Percentiles rank a stretch among this genome's conserved stretches.
Evolutionary conservation across 2,888 invertebrate species (phyloP).

Genomic region (Rhagium mordax): DNA sequence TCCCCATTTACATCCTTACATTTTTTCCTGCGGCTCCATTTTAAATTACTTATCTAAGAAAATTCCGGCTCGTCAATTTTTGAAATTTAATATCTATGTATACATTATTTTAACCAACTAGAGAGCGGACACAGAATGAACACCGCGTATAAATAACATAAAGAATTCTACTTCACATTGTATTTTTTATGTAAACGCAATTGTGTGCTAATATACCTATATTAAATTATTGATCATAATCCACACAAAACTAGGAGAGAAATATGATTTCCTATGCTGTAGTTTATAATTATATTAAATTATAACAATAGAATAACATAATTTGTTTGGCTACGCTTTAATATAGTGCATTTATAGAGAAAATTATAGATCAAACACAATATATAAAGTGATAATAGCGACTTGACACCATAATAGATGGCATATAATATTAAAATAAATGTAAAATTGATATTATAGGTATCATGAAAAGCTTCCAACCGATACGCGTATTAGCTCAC

Average conservation of each 20-base stretch:
- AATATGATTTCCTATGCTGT: neutral
- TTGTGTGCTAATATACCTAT: too few relatives aligned
- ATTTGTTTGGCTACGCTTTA: neutral
- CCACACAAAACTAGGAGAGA: neutral
- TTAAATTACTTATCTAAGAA: too few relatives aligned
- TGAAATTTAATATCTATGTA: too few relatives aligned
- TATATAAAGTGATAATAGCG: neutral
- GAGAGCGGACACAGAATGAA: too few relatives aligned
- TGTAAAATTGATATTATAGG: constrained; percentile 24
- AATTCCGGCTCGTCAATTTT: too few relatives aligned
- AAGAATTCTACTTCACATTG: too few relatives aligned
- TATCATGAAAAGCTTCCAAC: constrained; percentile 29
- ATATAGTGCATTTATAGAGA: neutral
- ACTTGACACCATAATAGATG: neutral
- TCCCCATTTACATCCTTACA: too few relatives aligned
- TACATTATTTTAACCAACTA: too few relatives aligned
- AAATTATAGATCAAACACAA: constrained; percentile 1
- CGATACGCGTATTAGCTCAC: constrained; percentile 26
- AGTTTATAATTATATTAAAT: neutral
- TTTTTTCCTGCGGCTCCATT: too few relatives aligned
- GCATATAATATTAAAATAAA: constrained; percentile 20
- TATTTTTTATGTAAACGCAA: too few relatives aligned
- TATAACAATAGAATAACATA: neutral
- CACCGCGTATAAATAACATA: too few relatives aligned
- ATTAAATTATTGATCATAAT: too few relatives aligned